Percentiles rank a stretch among this genome's conserved stretches.
These are phyloP conservation scores for Pelosia muscerda DNA, from an alignment of 2,888 invertebrate species.

Conservation along the genomic window DNA sequence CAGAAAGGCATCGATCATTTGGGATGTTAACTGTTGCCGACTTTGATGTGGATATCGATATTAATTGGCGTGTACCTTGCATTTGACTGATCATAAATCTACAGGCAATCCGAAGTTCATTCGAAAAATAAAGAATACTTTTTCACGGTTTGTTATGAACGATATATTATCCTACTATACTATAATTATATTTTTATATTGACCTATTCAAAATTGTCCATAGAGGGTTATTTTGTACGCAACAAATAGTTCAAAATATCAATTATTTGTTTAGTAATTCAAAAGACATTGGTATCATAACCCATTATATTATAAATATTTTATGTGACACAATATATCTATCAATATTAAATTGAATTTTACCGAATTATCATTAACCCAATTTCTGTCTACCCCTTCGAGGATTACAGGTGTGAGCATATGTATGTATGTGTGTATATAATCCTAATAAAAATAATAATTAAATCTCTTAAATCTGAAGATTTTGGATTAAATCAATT, in stretches of 20 bases:
- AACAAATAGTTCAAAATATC: neutral
- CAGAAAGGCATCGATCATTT: constrained; percentile 70
- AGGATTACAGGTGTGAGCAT: too few species aligned
- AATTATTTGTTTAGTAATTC: too few species aligned
- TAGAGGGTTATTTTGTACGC: neutral
- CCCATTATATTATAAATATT: too few species aligned
- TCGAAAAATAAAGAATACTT: constrained; percentile 15
- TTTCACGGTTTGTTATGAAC: constrained; percentile 5
- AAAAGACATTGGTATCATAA: too few species aligned
- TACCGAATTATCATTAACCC: too few species aligned
- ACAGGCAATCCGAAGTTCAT: constrained; percentile 32
- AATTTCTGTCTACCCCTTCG: neutral
- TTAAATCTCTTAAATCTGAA: neutral
- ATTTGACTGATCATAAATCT: constrained; percentile 66
- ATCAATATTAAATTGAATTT: too few species aligned
- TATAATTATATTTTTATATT: neutral
- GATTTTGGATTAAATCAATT: neutral
- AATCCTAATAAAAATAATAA: neutral
- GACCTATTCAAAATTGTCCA: neutral
- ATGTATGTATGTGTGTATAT: too few species aligned
- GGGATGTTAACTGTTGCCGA: constrained; percentile 62
- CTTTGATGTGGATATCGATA: constrained; percentile 71
- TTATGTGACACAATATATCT: too few species aligned
- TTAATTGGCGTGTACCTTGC: constrained; percentile 64
- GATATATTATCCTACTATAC: neutral